Evolutionary conservation across 2,888 invertebrate species (phyloP).

Genomic region (Drosophila testacea): DNA sequence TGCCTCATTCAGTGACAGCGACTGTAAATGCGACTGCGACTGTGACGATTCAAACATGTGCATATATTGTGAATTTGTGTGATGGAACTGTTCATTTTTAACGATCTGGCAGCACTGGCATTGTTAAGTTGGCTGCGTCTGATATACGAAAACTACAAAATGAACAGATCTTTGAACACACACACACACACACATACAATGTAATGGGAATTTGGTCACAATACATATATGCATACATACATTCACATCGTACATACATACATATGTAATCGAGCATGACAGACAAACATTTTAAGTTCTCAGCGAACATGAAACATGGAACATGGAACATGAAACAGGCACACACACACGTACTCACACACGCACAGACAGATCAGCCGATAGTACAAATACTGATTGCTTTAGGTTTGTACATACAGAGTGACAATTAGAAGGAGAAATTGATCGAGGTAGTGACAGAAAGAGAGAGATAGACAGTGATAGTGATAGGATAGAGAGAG

Average conservation of each 20-base stretch:
- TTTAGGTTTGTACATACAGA: slow-evolving; percentile 28
- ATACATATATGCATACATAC: slow-evolving; percentile 15
- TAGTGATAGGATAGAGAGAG: slow-evolving; percentile 9
- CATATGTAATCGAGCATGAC: slow-evolving; percentile 1
- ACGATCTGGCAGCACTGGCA: slow-evolving; percentile 7
- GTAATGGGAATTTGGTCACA: background rate
- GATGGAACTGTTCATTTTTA: slow-evolving; percentile 31
- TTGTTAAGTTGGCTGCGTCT: slow-evolving; percentile 16
- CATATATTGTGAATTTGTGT: slow-evolving; percentile 19
- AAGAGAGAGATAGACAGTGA: slow-evolving; percentile 7
- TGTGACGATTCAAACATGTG: slow-evolving; percentile 31
- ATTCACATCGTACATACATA: background rate
- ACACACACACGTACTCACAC: background rate
- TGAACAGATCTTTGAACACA: slow-evolving; percentile 21
- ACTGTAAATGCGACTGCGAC: slow-evolving; percentile 27
- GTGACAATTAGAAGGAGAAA: slow-evolving; percentile 14
- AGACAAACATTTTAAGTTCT: slow-evolving; percentile 8
- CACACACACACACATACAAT: slow-evolving; percentile 7
- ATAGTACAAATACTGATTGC: slow-evolving; percentile 58
- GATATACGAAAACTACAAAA: background rate
- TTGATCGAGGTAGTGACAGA: slow-evolving; percentile 8
- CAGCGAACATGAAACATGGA: slow-evolving; percentile 17
- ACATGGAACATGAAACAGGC: slow-evolving; percentile 3
- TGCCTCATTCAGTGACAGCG: slow-evolving; percentile 19
- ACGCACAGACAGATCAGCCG: slow-evolving; percentile 41